These are phyloP conservation scores for Himalopsyche japonica DNA, from an alignment of 2,888 invertebrate genomes.

Conservation along the genomic window DNA sequence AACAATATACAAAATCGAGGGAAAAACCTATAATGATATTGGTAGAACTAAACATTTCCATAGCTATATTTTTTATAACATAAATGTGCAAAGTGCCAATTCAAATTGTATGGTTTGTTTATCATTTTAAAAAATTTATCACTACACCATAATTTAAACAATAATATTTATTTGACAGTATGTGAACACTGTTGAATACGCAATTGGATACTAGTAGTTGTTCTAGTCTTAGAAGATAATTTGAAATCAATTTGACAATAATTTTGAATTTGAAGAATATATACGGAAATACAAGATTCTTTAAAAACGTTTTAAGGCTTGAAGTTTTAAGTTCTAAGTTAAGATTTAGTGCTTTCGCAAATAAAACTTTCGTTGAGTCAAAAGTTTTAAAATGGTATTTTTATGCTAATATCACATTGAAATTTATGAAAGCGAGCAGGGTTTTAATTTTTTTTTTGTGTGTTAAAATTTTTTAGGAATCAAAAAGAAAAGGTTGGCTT, in stretches of 20 bases:
- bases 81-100: too few relatives aligned
- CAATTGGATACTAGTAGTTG: too few relatives aligned
- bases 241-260: not conserved
- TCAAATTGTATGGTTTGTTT: too few relatives aligned
- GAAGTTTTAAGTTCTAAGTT: not conserved
- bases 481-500: not conserved
- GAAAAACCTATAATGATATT: too few relatives aligned
- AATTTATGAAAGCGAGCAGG: not conserved
- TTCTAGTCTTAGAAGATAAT: too few relatives aligned
- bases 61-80: too few relatives aligned
- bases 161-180: too few relatives aligned
- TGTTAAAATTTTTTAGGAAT: not conserved
- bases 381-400: slow-evolving; percentile 20
- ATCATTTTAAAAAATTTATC: too few relatives aligned
- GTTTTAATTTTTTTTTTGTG: not conserved
- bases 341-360: not conserved
- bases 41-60: too few relatives aligned
- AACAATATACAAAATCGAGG: too few relatives aligned
- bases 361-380: not conserved
- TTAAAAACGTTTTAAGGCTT: not conserved
- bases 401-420: slow-evolving; percentile 7
- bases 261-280: not conserved
- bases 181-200: too few relatives aligned
- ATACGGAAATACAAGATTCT: not conserved
- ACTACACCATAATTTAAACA: too few relatives aligned